Evolutionary conservation across 2,888 invertebrate genomes (phyloP), one percentile per base, ranked within the genome.

Genomic region (Andrena minutula): DNA sequence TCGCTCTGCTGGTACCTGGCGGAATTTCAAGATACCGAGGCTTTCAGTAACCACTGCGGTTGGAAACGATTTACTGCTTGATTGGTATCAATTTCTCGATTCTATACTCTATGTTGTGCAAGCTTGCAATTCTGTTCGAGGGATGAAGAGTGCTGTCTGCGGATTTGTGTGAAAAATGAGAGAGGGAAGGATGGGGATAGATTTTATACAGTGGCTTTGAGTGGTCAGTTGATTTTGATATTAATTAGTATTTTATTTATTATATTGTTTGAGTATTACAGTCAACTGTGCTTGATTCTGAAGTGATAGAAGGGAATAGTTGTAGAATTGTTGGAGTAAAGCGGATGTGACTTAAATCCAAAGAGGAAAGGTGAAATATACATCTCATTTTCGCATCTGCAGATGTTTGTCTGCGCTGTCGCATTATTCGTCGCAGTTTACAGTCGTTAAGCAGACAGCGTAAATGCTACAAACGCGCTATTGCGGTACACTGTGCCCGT

Each of bases 1-100:
- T 93, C 91, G 32, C 92, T 92, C 49, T 92, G 93, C 41, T 93
- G 92, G 79, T 93, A 93, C 65, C 93, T 93, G 82, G 4, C 23
- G 8, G 53, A 28, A 72, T 23, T 10, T 10, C 10, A 10, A 23
- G 10, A 28, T 63, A 35, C 2, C 16, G 16, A 0, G 6, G 23
- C 23, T 8, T 26, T 8, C 53, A 53, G 7, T 10, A 3, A 20
- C 20, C 51, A 20, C 51, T 20, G 51, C 7, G 20, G 20, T 51
- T n/a, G 51, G 51, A 20, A 20, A 32, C 5, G 30, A 32, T 30
- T 7, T 30, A 60, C 20, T 20, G 20, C 8, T 20, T 20, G 53
- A 53, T 53, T 53, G 41, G 16, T 41, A 16, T 41, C 4, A 41
- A 35, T 35, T 35, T 35, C 35, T 35, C 35, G 0, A 12, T 10